phyloP scores from a whole-genome alignment of 2,888 invertebrate species.

The Penaeus monodon region DNA sequence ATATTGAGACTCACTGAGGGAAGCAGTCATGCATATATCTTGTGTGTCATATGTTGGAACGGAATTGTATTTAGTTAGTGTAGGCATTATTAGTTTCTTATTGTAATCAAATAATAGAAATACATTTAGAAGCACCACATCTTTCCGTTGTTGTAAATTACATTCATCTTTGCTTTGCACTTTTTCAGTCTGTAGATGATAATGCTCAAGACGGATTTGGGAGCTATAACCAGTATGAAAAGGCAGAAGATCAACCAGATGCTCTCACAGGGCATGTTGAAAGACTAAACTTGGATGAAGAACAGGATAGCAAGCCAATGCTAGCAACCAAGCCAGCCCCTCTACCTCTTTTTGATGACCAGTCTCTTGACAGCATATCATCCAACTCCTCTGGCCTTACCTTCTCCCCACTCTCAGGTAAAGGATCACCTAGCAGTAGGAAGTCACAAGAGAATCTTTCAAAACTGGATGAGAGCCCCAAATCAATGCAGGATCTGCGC shows the following conservation, averaged over 20 bases:
- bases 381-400: conserved; percentile 65
- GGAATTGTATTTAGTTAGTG: too few relatives aligned
- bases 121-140: too few relatives aligned
- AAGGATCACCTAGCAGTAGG: conserved; percentile 41
- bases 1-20: too few relatives aligned
- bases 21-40: too few relatives aligned
- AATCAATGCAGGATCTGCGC: conserved; percentile 35
- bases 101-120: too few relatives aligned
- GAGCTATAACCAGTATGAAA: background rate
- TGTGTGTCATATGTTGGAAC: too few relatives aligned
- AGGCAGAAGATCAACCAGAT: conserved; percentile 20
- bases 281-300: conserved; percentile 36
- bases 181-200: conserved; percentile 42
- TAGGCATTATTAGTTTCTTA: too few relatives aligned
- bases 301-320: conserved; percentile 24
- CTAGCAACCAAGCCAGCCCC: conserved; percentile 30
- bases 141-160: too few relatives aligned
- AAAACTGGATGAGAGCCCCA: conserved; percentile 24
- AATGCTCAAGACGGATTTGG: conserved; percentile 56
- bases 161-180: background rate
- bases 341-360: conserved; percentile 60
- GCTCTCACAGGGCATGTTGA: conserved; percentile 32
- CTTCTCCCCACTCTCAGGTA: conserved; percentile 55
- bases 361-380: conserved; percentile 64
- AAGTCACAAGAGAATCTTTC: conserved; percentile 33